Evolutionary conservation across 2,888 invertebrate genomes (phyloP), one percentile per base, ranked within the genome.

Genomic region (Pterostichus madidus): DNA sequence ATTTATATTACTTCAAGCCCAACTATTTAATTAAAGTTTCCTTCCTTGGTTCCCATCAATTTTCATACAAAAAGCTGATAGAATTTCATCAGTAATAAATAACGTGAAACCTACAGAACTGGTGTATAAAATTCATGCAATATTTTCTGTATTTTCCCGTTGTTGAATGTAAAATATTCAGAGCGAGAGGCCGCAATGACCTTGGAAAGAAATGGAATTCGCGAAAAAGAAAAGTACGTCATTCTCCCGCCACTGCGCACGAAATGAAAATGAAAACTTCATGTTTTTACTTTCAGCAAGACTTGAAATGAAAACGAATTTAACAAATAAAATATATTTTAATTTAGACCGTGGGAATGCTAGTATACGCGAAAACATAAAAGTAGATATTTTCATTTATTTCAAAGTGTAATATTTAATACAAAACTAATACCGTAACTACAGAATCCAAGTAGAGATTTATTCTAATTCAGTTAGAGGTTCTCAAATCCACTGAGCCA

Each of bases 121-220:
- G 44, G 44, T 71, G 68, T 44, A 71, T 71, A 15, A 71, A 71
- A 39, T 39, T 71, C 44, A 71, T 44, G 68, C 68, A 39, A 71
- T 71, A 71, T 71, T 71, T 71, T 13, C 64, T 32, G 64, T 39
- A 64, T 59, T 59, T 59, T 11, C 11, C 64, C 64, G 32, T 35
- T 44, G 68, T 17, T 71, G 68, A 71, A 39, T 71, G 44, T 71
- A 44, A 71, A 71, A 71, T 71, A 71, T 71, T 71, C 68, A 71
- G 44, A 39, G 68, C 15, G 13, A 44, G 44, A 32, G 64, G 39
- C 46, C 39, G 68, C 68, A 56, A 8, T 44, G 68, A 44, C 68
- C 68, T 46, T 44, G 68, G 13, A 17, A 39, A 44, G 68, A 71
- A 71, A 71, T 71, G 68, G 68, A 71, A 71, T 71, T 71, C 44